Evolutionary conservation across 2,888 invertebrate species (phyloP).

Genomic region (Conchocele bisecta): DNA sequence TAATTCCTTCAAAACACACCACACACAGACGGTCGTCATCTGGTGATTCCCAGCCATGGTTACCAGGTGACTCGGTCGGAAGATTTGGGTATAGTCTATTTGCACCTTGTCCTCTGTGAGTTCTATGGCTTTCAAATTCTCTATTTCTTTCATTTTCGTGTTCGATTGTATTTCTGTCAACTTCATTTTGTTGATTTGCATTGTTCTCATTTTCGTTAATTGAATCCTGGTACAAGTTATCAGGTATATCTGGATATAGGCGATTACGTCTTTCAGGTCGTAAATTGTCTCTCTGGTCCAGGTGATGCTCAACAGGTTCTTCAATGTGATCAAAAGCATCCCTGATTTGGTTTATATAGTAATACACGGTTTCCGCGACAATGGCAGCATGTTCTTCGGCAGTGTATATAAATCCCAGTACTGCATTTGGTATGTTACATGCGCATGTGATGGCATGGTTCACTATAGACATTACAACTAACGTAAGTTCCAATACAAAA

Average conservation of each 20-base stretch:
- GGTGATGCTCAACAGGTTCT: background rate
- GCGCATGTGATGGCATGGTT: too few species aligned
- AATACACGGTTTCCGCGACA: background rate
- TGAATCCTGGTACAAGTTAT: too few species aligned
- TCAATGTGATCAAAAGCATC: background rate
- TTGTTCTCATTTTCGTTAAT: constrained; percentile 7
- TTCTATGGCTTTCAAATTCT: background rate
- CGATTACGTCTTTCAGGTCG: constrained; percentile 3
- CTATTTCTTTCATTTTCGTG: constrained; percentile 19
- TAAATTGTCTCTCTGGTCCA: background rate
- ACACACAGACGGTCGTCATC: constrained; percentile 30
- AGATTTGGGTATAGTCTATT: background rate
- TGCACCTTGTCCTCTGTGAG: background rate
- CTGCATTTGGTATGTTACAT: too few species aligned
- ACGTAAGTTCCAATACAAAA: too few species aligned
- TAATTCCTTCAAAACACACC: constrained; percentile 49
- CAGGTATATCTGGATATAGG: constrained; percentile 23
- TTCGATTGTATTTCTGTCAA: background rate
- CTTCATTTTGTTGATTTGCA: background rate
- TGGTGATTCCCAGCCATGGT: background rate
- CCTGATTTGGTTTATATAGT: background rate
- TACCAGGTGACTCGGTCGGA: background rate
- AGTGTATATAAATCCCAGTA: too few species aligned
- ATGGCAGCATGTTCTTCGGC: too few species aligned
- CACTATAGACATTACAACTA: too few species aligned